These are phyloP conservation scores for Drosophila leonis DNA, from an alignment of 2,888 invertebrate genomes.

Conservation along the genomic window DNA sequence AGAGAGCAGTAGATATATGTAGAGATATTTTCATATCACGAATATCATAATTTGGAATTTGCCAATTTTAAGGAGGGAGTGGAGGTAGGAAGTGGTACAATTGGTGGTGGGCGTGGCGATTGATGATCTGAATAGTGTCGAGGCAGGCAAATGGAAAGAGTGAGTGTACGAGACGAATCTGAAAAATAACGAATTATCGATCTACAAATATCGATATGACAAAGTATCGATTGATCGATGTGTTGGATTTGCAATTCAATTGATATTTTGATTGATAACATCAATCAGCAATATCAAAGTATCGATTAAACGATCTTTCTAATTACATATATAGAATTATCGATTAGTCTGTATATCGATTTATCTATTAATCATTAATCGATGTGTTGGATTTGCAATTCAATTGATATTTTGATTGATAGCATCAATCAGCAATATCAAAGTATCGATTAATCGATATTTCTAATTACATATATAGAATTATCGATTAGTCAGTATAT, in stretches of 20 bases:
- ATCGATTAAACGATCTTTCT: background rate
- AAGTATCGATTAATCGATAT: background rate
- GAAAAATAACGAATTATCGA: background rate
- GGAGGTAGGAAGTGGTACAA: background rate
- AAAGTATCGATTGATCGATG: background rate
- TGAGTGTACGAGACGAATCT: slow-evolving; percentile 1
- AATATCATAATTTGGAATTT: slow-evolving; percentile 38
- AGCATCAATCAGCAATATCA: background rate
- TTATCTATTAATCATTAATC: no score
- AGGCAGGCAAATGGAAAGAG: slow-evolving; percentile 25
- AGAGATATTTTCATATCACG: slow-evolving; percentile 30
- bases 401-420: background rate
- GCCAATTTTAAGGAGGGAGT: slow-evolving; percentile 29
- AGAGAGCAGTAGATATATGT: slow-evolving; percentile 44
- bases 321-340: background rate
- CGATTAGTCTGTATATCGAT: background rate
- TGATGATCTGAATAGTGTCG: slow-evolving; percentile 23
- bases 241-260: background rate
- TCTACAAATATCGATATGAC: background rate
- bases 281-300: background rate
- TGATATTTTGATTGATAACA: background rate
- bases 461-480: no score
- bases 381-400: no score
- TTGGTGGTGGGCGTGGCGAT: slow-evolving; percentile 21
- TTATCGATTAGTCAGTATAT: background rate